Conservation (phyloP, 2,888 invertebrate species). For the Mechanitis messenoides region DNA sequence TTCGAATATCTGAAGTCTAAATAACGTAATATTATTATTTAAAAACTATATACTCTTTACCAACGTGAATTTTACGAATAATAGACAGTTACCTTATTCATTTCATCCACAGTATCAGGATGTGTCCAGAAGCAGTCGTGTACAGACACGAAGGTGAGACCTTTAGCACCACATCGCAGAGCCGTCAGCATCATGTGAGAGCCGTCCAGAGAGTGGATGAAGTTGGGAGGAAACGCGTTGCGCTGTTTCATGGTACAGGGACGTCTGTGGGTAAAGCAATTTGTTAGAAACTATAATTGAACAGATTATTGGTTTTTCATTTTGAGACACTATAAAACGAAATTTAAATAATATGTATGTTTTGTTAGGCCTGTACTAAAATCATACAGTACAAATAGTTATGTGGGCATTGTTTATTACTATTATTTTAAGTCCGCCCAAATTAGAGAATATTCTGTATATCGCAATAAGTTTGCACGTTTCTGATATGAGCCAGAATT, state of each 20-base stretch:
- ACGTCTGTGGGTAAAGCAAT: conserved; percentile 59
- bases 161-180: conserved; percentile 87
- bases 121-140: conserved; percentile 99
- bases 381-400: no score
- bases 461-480: no score
- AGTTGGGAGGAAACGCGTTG: conserved; percentile 99
- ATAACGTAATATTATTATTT: no score
- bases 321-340: no score
- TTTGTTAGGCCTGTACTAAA: no score
- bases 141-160: conserved; percentile 95
- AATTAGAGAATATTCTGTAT: no score
- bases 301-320: no score
- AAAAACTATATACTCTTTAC: background rate
- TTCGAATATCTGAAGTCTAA: background rate
- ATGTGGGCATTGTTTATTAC: no score
- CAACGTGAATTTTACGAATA: background rate
- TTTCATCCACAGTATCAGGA: conserved; percentile 86
- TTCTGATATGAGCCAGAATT: no score
- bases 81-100: conserved; percentile 86
- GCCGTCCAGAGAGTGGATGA: conserved; percentile 98
- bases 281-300: background rate
- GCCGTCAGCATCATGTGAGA: conserved; percentile 99
- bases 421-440: no score
- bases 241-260: conserved; percentile 93
- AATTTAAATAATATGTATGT: no score